Conservation (phyloP, 2,797 vertebrate species). For the Urosaurus nigricauda region DNA sequence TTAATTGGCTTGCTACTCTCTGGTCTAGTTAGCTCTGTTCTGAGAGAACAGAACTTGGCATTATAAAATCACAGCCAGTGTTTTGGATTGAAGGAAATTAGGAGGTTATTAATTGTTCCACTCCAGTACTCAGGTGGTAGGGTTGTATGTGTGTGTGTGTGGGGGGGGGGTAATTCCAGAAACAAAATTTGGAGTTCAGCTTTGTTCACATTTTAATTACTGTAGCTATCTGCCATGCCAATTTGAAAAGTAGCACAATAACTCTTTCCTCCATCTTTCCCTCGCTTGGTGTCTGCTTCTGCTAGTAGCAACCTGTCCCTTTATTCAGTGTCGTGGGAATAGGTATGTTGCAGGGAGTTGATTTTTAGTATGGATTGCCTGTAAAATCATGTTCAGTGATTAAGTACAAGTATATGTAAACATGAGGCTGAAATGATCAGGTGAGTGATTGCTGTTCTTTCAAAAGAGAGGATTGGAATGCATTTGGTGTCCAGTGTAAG, state of each 20-base stretch:
- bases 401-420: too few relatives aligned
- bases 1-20: conserved; percentile 34
- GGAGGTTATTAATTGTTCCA: background rate
- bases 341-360: too few relatives aligned
- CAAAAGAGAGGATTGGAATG: background rate
- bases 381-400: background rate
- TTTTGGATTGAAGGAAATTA: conserved; percentile 8
- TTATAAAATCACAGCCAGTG: background rate
- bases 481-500: background rate
- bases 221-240: conserved; percentile 11
- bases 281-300: background rate
- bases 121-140: background rate
- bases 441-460: background rate
- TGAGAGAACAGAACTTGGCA: conserved; percentile 8
- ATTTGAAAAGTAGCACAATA: background rate
- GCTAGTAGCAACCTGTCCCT: too few relatives aligned
- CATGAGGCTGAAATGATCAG: background rate
- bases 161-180: background rate
- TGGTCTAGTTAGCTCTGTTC: background rate
- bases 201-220: conserved; percentile 37
- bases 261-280: background rate
- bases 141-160: too few relatives aligned
- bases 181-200: background rate
- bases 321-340: background rate
- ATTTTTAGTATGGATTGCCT: background rate